Evolutionary conservation across 2,113 vertebrate genomes (phyloP).

Genomic region (Lasiurus borealis): DNA sequence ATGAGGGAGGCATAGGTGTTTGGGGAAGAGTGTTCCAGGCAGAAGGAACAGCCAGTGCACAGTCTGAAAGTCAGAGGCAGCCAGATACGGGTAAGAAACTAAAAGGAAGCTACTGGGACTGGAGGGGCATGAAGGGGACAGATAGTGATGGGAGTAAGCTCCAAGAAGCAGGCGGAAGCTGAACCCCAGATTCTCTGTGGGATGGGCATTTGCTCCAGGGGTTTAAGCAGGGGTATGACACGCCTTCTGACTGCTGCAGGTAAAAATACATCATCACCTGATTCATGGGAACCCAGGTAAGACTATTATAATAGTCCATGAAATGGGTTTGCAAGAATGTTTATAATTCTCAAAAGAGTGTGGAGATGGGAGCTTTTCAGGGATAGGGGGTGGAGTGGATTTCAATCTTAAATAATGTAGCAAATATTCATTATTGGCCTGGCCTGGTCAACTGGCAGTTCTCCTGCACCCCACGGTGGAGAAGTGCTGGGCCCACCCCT

Average conservation of each 20-base stretch:
- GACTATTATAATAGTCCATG: neutral
- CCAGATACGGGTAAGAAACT: neutral
- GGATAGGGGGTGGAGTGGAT: neutral
- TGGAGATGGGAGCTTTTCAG: neutral
- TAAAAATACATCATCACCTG: neutral
- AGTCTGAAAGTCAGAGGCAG: neutral
- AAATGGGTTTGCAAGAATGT: neutral
- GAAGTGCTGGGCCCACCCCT: fast-evolving
- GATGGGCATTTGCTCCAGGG: neutral
- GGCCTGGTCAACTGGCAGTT: neutral
- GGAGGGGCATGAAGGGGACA: too few species aligned
- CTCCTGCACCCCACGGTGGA: neutral
- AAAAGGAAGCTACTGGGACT: neutral
- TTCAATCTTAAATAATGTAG: neutral
- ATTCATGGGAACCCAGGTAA: neutral
- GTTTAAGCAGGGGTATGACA: neutral
- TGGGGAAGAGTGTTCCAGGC: neutral
- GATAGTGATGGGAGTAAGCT: neutral
- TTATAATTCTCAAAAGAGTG: neutral
- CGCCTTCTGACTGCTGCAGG: neutral
- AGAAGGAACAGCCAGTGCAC: neutral
- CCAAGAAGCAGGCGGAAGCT: neutral
- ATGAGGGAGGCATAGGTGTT: neutral
- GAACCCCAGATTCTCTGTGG: neutral
- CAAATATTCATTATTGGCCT: neutral